Evolutionary conservation across 2,888 invertebrate species (phyloP), one percentile per base, ranked within the genome.

Genomic region (Stenurella melanura): DNA sequence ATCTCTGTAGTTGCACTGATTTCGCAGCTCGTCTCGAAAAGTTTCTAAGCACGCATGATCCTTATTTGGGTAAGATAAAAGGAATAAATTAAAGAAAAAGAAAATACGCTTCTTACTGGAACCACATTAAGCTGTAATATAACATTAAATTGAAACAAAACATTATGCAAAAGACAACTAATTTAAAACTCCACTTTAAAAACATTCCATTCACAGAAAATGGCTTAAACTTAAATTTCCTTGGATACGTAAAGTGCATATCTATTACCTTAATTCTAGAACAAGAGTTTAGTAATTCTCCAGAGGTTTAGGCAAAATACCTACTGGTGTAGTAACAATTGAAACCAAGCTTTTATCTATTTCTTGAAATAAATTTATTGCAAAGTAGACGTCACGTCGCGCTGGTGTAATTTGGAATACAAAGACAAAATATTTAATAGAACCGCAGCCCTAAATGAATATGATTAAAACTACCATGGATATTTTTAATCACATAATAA

Each of bases 111-210:
- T 15, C 11, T 7, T 58, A 19, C 58, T n/a, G 10, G 21, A 58
- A 58, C 19, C 58, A 10, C 11, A 19, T 58, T 58, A 58, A 11
- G 19, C 11, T 58, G 18, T 58, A 58, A 58, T 64, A 17, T 64
- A 34, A 42, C 12, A 38, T 19, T 5, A 19, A 64, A 64, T 64
- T 34, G 64, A 64, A 50, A 64, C 42, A 64, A 42, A 64, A 64
- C 64, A 64, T 64, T n/a, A n/a, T n/a, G 42, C 64, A 7, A 42
- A 38, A 19, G 18, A 42, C 11, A 64, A 64, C 64, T 64, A 64
- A 64, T 64, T 64, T 42, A 6, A 42, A 64, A 64, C 64, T 42
- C 64, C 64, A 42, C 64, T 67, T 67, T 56, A 67, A 67, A 67
- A 30, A 54, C 50, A 30, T 50, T 21, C 34, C 42, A n/a, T 50